These are phyloP conservation scores for Amphipoea lucens DNA, from an alignment of 2,888 invertebrate genomes.

Conservation along the genomic window DNA sequence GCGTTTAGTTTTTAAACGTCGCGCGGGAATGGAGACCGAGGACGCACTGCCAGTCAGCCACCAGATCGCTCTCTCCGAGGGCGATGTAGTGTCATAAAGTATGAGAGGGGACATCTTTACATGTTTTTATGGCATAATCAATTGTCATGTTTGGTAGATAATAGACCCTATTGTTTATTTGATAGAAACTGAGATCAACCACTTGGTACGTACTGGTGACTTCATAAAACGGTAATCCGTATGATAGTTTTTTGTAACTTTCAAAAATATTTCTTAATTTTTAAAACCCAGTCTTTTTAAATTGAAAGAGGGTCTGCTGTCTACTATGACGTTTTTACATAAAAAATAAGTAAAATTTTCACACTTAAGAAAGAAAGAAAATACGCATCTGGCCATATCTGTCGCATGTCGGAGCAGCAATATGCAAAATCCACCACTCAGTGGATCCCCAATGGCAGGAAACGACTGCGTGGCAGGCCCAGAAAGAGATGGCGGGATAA, in stretches of 20 bases:
- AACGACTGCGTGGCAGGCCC: no score
- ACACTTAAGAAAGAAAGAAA: no score
- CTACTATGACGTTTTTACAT: no score
- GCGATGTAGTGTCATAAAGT: conserved; percentile 72
- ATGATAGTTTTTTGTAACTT: neutral
- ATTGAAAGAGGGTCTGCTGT: no score
- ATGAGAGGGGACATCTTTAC: conserved; percentile 72
- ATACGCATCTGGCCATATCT: no score
- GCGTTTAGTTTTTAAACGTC: conserved; percentile 73
- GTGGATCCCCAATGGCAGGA: no score
- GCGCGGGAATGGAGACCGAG: conserved; percentile 71
- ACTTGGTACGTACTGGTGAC: neutral
- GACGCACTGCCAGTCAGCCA: conserved; percentile 78
- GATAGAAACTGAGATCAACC: neutral
- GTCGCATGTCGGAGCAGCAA: no score
- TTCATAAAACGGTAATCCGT: neutral
- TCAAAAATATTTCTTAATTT: neutral
- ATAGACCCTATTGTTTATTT: neutral
- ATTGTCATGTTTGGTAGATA: conserved; percentile 17
- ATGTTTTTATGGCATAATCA: conserved; percentile 6
- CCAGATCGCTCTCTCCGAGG: conserved; percentile 83
- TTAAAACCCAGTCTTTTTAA: no score
- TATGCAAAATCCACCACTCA: no score
- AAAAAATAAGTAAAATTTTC: no score
- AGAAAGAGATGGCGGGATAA: no score